Percentiles rank a stretch among this genome's conserved stretches.
Evolutionary conservation across 1,140 invertebrate species (phyloP).

Genomic region (Drosophila novamexicana): DNA sequence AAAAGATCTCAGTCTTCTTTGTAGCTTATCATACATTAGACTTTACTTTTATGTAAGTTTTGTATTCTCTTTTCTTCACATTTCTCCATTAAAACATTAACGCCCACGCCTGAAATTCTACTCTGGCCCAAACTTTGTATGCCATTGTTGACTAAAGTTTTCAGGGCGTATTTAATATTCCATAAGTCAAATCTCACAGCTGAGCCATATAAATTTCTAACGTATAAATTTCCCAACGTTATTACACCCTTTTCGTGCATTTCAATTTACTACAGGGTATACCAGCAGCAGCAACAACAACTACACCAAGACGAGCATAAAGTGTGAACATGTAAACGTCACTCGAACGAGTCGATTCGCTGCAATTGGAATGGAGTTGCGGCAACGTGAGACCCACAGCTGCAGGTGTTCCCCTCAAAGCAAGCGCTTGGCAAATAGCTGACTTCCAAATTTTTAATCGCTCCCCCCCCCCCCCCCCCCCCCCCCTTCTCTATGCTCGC

Average conservation of each 20-base stretch:
- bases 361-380: constrained; percentile 17
- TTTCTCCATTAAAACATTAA: too few species aligned
- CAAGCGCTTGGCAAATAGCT: constrained; percentile 16
- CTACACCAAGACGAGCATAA: constrained; percentile 5
- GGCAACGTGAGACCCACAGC: constrained; percentile 31
- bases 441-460: constrained; percentile 3
- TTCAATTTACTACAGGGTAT: background rate
- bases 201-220: background rate
- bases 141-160: background rate
- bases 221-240: background rate
- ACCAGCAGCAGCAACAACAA: background rate
- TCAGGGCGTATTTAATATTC: background rate
- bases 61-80: too few species aligned
- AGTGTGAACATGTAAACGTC: constrained; percentile 73
- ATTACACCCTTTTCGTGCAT: background rate
- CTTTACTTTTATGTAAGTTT: too few species aligned
- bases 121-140: too few species aligned
- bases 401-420: constrained; percentile 67
- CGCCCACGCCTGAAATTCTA: too few species aligned
- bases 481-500: background rate
- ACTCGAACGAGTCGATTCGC: constrained; percentile 42
- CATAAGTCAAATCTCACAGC: background rate
- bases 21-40: too few species aligned
- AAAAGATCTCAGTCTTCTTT: too few species aligned
- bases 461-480: background rate